phyloP scores from a whole-genome alignment of 2,113 vertebrate genomes.

The Phalacrocorax carbo region DNA sequence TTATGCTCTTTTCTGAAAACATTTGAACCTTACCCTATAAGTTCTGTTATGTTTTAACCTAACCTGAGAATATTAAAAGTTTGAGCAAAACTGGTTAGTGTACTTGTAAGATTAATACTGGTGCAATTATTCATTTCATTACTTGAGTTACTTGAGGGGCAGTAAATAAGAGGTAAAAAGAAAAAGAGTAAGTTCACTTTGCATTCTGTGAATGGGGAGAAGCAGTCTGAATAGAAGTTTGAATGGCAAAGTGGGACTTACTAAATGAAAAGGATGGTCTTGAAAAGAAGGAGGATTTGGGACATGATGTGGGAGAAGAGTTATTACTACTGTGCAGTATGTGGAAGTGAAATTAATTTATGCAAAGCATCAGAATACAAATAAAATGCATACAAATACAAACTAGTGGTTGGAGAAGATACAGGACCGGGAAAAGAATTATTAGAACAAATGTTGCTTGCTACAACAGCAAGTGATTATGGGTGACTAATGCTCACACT shows the following conservation, averaged over 20 bases:
- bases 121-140: background rate
- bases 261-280: background rate
- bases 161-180: background rate
- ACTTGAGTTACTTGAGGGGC: background rate
- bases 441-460: background rate
- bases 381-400: background rate
- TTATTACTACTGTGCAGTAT: background rate
- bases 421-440: background rate
- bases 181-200: background rate
- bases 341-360: background rate
- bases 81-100: background rate
- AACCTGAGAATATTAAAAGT: background rate
- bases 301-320: background rate
- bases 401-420: background rate
- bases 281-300: background rate
- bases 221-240: background rate
- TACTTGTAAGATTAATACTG: background rate
- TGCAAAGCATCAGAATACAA: background rate
- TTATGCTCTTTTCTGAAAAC: background rate
- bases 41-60: background rate
- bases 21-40: background rate
- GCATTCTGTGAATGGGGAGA: background rate
- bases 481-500: background rate
- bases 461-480: background rate
- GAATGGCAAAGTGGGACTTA: background rate